phyloP scores from a whole-genome alignment of 2,113 vertebrate genomes.

The Halichoeres trimaculatus region DNA sequence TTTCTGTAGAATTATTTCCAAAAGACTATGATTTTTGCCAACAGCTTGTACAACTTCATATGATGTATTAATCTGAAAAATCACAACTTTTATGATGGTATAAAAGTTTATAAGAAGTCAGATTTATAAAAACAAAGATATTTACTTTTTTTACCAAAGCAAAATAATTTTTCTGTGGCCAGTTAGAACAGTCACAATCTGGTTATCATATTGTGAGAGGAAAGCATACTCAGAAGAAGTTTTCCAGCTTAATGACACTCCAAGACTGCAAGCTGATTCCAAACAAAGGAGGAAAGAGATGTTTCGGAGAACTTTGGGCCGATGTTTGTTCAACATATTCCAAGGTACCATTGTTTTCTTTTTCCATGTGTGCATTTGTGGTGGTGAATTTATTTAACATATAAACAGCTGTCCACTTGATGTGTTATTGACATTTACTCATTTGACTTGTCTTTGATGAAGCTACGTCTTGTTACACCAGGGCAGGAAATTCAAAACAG shows the following conservation, averaged over 20 bases:
- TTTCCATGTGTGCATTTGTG: background rate
- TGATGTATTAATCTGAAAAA: conserved; percentile 3
- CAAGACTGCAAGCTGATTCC: conserved; percentile 53
- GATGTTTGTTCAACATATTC: conserved; percentile 62
- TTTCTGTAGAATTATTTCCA: background rate
- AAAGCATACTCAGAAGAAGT: conserved; percentile 32
- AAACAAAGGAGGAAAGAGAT: conserved; percentile 70
- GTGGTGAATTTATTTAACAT: background rate
- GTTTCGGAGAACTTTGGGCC: conserved; percentile 68
- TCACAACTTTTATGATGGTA: background rate
- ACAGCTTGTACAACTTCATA: background rate
- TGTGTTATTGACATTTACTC: background rate
- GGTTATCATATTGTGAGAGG: conserved; percentile 50
- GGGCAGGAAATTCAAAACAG: background rate
- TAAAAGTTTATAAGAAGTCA: background rate
- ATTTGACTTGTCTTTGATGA: background rate
- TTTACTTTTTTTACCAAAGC: conserved; percentile 1
- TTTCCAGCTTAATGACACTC: conserved; percentile 52
- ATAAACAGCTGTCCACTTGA: background rate
- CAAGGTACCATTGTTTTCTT: conserved; percentile 63
- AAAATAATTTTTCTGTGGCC: background rate
- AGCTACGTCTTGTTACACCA: background rate
- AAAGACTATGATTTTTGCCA: no score
- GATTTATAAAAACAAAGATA: background rate
- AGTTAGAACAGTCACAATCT: background rate